Percentiles rank a stretch among this genome's conserved stretches.
Evolutionary conservation across 2,113 vertebrate genomes (phyloP).

Genomic region (Carassius carassius): DNA sequence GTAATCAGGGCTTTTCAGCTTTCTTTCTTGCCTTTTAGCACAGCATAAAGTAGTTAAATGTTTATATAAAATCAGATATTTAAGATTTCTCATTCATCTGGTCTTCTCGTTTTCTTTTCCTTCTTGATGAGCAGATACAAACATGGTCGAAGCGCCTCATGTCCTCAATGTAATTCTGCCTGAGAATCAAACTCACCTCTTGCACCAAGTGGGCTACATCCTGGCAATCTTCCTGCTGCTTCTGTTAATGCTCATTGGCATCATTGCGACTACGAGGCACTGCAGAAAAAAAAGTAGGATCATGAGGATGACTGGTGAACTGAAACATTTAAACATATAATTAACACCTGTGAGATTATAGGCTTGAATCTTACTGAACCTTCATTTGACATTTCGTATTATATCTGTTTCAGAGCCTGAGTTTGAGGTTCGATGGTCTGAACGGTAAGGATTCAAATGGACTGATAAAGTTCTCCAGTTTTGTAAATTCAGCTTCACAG

Average conservation of each 20-base stretch:
- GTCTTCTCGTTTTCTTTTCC: background rate
- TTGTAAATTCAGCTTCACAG: background rate
- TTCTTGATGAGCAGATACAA: constrained; percentile 71
- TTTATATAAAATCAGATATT: background rate
- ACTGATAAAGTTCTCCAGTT: background rate
- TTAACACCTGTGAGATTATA: background rate
- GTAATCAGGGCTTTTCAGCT: background rate
- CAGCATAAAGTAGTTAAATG: background rate
- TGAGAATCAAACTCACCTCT: constrained; percentile 82
- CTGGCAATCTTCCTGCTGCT: constrained; percentile 87
- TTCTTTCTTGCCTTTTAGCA: background rate
- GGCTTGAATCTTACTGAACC: background rate
- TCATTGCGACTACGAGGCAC: constrained; percentile 79
- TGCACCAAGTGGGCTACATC: constrained; percentile 92
- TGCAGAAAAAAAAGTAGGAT: constrained; percentile 82
- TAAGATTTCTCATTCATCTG: background rate
- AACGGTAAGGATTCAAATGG: constrained; percentile 61
- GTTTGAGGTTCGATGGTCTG: constrained; percentile 63
- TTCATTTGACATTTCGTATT: background rate
- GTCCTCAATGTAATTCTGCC: constrained; percentile 92
- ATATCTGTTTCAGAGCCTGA: constrained; percentile 67
- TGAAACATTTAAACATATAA: constrained; percentile 2
- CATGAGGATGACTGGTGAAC: background rate
- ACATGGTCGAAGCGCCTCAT: constrained; percentile 71
- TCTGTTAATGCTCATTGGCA: constrained; percentile 78